Percentiles rank a stretch among this genome's conserved stretches.
Evolutionary conservation across 2,888 invertebrate species (phyloP).

Genomic region (Tupiocoris notatus): DNA sequence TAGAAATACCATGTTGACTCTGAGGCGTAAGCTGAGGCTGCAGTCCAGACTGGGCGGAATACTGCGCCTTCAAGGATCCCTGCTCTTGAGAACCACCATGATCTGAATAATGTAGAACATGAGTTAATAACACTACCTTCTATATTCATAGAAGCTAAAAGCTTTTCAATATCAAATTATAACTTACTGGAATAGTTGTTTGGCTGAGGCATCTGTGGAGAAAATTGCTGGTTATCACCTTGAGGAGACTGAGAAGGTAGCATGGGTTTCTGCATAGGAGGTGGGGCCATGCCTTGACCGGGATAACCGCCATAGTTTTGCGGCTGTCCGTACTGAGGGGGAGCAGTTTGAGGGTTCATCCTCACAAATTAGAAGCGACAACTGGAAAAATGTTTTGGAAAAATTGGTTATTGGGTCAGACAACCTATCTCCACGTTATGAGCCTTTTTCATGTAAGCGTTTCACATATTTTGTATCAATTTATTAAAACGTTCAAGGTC

Average conservation of each 20-base stretch:
- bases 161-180: too few species aligned
- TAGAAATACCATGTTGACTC: neutral
- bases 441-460: too few species aligned
- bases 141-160: too few species aligned
- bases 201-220: neutral
- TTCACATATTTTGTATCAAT: too few species aligned
- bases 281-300: constrained; percentile 3
- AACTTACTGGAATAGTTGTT: neutral
- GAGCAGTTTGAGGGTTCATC: constrained; percentile 34
- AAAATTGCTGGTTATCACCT: neutral
- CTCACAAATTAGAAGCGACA: neutral
- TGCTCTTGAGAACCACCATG: neutral
- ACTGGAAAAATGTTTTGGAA: constrained; percentile 2
- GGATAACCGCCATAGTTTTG: constrained; percentile 22
- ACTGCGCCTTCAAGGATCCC: neutral
- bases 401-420: too few species aligned
- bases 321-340: constrained; percentile 22
- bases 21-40: neutral
- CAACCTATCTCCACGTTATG: too few species aligned
- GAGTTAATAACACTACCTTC: too few species aligned
- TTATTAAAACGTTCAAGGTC: too few species aligned
- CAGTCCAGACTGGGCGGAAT: neutral
- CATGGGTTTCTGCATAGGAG: neutral
- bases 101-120: too few species aligned
- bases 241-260: neutral